Evolutionary conservation across 2,797 vertebrate genomes (phyloP).

Genomic region (Lagorchestes hirsutus): DNA sequence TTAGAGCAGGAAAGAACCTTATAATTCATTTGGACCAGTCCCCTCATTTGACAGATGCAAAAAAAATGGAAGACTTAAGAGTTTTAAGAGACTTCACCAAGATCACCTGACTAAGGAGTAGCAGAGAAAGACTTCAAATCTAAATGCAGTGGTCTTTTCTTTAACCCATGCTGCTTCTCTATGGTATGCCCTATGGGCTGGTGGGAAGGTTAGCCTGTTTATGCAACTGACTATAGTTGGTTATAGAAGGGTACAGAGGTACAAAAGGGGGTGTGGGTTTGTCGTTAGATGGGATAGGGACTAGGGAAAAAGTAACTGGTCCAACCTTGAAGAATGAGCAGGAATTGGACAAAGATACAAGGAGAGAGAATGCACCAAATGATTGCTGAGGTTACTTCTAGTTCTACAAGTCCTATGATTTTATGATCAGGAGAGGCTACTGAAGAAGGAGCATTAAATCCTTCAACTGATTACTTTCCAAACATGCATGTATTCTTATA

Average conservation of each 20-base stretch:
- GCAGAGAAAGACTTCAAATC: background rate
- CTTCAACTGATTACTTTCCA: background rate
- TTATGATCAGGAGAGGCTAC: slow-evolving; percentile 22
- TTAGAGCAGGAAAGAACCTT: background rate
- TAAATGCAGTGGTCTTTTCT: background rate
- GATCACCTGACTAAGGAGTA: background rate
- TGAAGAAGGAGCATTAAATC: slow-evolving; percentile 43
- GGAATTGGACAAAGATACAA: background rate
- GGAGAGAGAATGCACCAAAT: background rate
- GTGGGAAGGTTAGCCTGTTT: background rate
- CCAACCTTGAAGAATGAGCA: background rate
- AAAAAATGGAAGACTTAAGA: background rate
- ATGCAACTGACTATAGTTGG: background rate
- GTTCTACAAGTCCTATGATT: slow-evolving; percentile 12
- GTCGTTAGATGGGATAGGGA: background rate
- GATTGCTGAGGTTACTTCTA: background rate
- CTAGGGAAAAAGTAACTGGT: background rate
- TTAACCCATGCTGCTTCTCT: background rate
- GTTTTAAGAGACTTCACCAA: background rate
- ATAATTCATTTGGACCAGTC: background rate
- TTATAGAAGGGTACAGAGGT: background rate
- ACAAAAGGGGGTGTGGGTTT: background rate
- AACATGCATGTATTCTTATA: slow-evolving; percentile 37
- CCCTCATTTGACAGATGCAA: background rate
- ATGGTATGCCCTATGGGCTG: background rate